Evolutionary conservation across 2,797 vertebrate genomes (phyloP).

Genomic region (Smutsia gigantea): DNA sequence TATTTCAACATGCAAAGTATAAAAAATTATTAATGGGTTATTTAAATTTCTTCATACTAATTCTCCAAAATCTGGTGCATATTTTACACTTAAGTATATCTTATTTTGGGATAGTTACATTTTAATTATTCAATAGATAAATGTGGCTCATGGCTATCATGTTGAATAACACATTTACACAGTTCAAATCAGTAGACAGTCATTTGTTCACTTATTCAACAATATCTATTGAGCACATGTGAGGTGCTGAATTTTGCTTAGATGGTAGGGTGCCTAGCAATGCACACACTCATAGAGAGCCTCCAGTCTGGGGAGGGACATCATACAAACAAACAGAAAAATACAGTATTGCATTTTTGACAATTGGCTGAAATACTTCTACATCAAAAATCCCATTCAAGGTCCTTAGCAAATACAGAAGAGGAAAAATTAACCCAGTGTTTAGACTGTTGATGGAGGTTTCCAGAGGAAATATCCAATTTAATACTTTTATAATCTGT

Average conservation of each 20-base stretch:
- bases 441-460: background rate
- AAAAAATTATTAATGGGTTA: background rate
- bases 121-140: background rate
- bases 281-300: background rate
- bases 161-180: background rate
- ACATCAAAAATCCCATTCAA: background rate
- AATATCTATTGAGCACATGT: background rate
- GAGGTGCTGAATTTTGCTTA: background rate
- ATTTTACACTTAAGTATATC: background rate
- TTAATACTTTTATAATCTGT: background rate
- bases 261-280: accelerated
- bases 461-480: background rate
- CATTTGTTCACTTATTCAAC: background rate
- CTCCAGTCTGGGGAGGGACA: background rate
- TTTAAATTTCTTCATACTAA: background rate
- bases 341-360: background rate
- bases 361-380: background rate
- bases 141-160: background rate
- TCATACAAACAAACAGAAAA: background rate
- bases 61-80: background rate
- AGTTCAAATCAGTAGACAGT: background rate
- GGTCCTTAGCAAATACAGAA: background rate
- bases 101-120: background rate
- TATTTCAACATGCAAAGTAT: background rate
- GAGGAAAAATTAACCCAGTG: background rate